Conservation (phyloP, 2,797 vertebrate genomes). For the Labeo calbasu region DNA sequence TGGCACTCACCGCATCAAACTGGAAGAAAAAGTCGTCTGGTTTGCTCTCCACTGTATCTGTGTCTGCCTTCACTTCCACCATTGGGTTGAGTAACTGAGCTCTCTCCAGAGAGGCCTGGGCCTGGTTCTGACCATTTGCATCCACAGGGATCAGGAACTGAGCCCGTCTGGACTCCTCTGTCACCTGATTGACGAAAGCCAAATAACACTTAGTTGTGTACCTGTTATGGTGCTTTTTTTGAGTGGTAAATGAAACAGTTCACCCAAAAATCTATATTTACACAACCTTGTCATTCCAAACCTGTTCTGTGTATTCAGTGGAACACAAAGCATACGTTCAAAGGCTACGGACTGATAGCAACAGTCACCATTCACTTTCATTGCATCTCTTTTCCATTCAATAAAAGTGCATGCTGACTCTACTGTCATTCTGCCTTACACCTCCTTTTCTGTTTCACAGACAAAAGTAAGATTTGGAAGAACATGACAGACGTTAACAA, state of each 20-base stretch:
- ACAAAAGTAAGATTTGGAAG: neutral
- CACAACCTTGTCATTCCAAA: neutral
- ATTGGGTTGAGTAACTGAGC: slow-evolving; percentile 96
- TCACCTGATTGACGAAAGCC: slow-evolving; percentile 76
- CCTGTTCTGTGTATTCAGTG: neutral
- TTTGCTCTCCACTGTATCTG: slow-evolving; percentile 80
- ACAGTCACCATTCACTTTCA: neutral
- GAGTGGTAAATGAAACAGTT: neutral
- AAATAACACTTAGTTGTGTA: neutral
- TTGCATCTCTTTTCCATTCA: neutral
- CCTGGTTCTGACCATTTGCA: slow-evolving; percentile 85
- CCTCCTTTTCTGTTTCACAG: neutral
- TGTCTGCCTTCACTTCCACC: slow-evolving; percentile 90
- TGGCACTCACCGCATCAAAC: slow-evolving; percentile 89
- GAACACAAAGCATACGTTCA: neutral
- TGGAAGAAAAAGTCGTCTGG: slow-evolving; percentile 87
- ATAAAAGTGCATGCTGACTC: neutral
- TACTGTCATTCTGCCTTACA: neutral
- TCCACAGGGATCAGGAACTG: slow-evolving; percentile 89
- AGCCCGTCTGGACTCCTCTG: slow-evolving; percentile 83
- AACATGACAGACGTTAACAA: neutral
- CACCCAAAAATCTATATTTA: neutral
- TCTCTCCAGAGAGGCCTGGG: slow-evolving; percentile 87
- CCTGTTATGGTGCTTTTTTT: neutral
- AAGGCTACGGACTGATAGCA: neutral